A percentile compares a stretch with the other conserved stretches of the same genome.
These are phyloP conservation scores for Noctua fimbriata DNA, from an alignment of 2,888 invertebrate genomes.

Conservation along the genomic window DNA sequence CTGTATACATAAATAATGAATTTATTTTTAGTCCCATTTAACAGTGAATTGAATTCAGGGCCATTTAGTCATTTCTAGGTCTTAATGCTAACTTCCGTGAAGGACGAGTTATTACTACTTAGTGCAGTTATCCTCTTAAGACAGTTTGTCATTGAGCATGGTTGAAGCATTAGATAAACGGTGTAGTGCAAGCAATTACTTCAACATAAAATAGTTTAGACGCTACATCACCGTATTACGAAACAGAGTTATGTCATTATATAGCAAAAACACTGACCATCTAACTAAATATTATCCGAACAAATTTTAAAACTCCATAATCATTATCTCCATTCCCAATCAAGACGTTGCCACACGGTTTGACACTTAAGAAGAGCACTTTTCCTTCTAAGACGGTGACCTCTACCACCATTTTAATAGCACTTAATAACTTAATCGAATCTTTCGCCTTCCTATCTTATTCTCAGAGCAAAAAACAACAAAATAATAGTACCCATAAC, in stretches of 20 bases:
- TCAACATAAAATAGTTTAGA: background rate
- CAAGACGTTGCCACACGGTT: constrained; percentile 6
- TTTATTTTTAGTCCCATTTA: constrained; percentile 43
- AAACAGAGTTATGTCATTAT: background rate
- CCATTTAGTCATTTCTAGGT: constrained; percentile 19
- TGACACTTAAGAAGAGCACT: constrained; percentile 26
- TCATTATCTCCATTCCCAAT: background rate
- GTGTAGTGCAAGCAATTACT: background rate
- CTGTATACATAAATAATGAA: constrained; percentile 23
- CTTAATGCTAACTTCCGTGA: constrained; percentile 28
- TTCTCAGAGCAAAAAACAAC: constrained; percentile 45
- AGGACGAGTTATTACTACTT: background rate
- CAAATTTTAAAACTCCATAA: background rate
- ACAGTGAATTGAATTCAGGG: background rate
- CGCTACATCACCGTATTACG: background rate
- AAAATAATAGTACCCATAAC: constrained; percentile 52
- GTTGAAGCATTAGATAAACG: background rate
- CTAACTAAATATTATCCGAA: background rate
- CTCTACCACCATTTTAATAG: constrained; percentile 44
- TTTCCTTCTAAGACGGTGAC: constrained; percentile 26
- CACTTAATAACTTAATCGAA: constrained; percentile 67
- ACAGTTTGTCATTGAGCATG: background rate
- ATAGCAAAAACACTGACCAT: background rate
- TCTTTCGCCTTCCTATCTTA: constrained; percentile 31
- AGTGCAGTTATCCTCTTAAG: background rate